Base-by-base conservation (phyloP, 1,140 invertebrate genomes). In the Choristoneura fumiferana region DNA sequence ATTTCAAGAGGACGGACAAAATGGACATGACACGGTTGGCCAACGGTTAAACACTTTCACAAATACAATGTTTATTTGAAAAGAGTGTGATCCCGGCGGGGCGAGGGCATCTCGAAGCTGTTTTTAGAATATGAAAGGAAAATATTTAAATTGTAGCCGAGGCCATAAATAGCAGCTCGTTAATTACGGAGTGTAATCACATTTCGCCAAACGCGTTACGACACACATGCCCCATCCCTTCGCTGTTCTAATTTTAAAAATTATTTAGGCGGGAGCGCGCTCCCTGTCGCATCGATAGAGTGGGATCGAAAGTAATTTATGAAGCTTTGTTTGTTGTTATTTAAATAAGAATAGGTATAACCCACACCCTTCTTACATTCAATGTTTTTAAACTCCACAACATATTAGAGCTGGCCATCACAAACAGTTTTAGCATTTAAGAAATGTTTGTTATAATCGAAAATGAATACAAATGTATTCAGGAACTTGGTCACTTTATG, bases 221-320 rank as follows among this genome's bases (percentile, higher is more conserved):
- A 84, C 81, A 86, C 85, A 88, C 78, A 81, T 87, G 85, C 84
- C 82, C 81, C 85, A 88, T 88, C 85, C 85, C 85, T 88, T 88
- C 81, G 82, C 83, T 39, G 84, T 87, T 87, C 85, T 87, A 88
- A 69, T 87, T 85, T 81, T 87, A 88, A 85, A 86, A 81, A 79
- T 80, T 83, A 78, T 84, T 86, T 80, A 82, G 73, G 80, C 80
- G 77, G 81, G 79, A 78, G 80, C 81, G 83, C 74, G 80, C 71
- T 80, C 78, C 80, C 71, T 81, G 78, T 81, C 79, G n/a, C 43
- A 49, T 71, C 76, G 70, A 86, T 84, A 78, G 67, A 71, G 40
- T 10, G 22, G 33, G 15, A 78, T 81, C 73, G 74, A 81, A 86
- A 82, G 77, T 85, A 80, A 88, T 84, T 86, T 87, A 87, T 84